A percentile compares a stretch with the other conserved stretches of the same genome.
phyloP scores from a whole-genome alignment of 2,888 invertebrate species.

The Abscondita cerata region DNA sequence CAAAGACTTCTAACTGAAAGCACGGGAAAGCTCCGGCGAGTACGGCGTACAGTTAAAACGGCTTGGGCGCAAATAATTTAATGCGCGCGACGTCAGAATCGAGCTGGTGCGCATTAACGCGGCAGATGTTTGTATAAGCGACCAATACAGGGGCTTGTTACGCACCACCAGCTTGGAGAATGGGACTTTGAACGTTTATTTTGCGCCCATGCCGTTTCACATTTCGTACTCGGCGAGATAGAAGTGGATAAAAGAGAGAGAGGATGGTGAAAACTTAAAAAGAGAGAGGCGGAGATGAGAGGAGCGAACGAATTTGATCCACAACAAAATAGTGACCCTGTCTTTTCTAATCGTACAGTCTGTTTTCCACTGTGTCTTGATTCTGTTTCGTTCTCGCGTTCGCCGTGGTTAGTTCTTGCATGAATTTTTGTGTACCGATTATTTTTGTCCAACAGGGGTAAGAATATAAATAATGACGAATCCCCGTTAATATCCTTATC shows the following conservation, averaged over 20 bases:
- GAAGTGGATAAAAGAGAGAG: constrained; percentile 59
- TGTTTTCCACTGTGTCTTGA: constrained; percentile 58
- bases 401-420: constrained; percentile 53
- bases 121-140: constrained; percentile 32
- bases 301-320: constrained; percentile 62
- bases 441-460: constrained; percentile 50
- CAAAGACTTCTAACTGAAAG: constrained; percentile 57
- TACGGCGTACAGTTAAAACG: constrained; percentile 39
- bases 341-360: constrained; percentile 60
- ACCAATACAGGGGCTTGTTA: constrained; percentile 52
- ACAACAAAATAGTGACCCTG: constrained; percentile 62
- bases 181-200: constrained; percentile 44
- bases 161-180: constrained; percentile 47
- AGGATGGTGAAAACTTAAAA: constrained; percentile 61
- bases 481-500: background rate
- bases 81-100: constrained; percentile 45
- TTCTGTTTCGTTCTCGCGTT: constrained; percentile 53
- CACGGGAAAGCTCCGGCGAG: constrained; percentile 47
- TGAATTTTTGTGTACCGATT: constrained; percentile 52
- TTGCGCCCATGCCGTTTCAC: constrained; percentile 49
- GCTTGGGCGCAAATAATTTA: constrained; percentile 37
- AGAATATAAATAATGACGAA: constrained; percentile 38
- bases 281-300: constrained; percentile 59
- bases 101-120: constrained; percentile 27
- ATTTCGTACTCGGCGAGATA: constrained; percentile 49